Base-by-base conservation (phyloP, 2,113 vertebrate genomes). In the Seriola dumerili region DNA sequence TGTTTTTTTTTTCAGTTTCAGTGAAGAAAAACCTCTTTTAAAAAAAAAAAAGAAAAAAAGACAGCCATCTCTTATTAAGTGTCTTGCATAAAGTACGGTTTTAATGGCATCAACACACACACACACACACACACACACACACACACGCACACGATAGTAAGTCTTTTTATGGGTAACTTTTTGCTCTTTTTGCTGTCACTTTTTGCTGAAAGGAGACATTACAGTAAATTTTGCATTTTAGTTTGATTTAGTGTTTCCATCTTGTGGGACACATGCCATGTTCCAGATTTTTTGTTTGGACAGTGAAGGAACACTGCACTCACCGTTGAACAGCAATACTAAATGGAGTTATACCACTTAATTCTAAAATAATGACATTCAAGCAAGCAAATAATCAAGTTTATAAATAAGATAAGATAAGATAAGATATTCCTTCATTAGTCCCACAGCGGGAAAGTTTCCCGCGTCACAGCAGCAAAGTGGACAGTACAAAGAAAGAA, bases 41-140 rank as follows among this genome's bases (percentile, higher is more conserved):
- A 23, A 23, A 23, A 23, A 23, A 23, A 23, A 23, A 23, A 23
- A 48, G 0, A 2, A 11, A 42, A 70, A 44, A 9, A 29, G 13
- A 14, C 7, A 72, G n/a, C 12, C 12, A 72, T 59, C 9, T 72
- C 38, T n/a, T 19, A 44, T 32, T 52, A 76, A 85, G 32, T 59
- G 38, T 65, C 25, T 66, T 61, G 42, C 50, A 64, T 32, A 62
- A 62, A 52, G n/a, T 36, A n/a, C 23, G 38, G 34, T 50, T 4
- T 52, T 4, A 3, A 4, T 29, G 3, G 19, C 57, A 29, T 4
- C 19, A 4, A 7, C 25, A 62, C 59, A 29, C 29, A 29, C 29
- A 3, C 29, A 29, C 29, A 29, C 19, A 78, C 25, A 52, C 36
- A 36, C 21, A 21, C 48, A 84, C 16, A 71, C 9, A 76, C 54